phyloP scores from a whole-genome alignment of 92 coral and sea anemone species.

The Actinostola sp. region DNA sequence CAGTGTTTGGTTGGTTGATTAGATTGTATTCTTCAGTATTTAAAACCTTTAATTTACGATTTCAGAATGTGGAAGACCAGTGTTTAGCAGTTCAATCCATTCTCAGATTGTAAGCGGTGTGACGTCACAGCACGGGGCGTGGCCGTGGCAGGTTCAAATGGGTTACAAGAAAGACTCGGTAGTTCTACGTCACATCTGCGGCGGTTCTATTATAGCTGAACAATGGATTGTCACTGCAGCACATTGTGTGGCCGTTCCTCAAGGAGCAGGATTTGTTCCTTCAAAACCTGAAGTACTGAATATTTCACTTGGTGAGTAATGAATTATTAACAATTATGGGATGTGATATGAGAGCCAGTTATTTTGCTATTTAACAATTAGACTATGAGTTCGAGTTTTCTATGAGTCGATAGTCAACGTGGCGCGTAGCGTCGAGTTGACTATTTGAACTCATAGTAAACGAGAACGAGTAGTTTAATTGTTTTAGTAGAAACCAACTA shows the following conservation, averaged over 20 bases:
- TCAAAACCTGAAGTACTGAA: conserved; percentile 29
- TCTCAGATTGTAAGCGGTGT: conserved; percentile 77
- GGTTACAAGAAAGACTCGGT: conserved; percentile 32
- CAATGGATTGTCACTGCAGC: conserved; percentile 83
- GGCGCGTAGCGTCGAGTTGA: too few relatives aligned
- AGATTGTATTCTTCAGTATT: too few relatives aligned
- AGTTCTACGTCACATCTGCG: conserved; percentile 61
- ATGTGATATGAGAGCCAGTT: too few relatives aligned
- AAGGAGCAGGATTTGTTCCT: background rate
- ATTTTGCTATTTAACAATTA: too few relatives aligned
- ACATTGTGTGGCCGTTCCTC: conserved; percentile 49
- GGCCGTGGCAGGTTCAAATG: conserved; percentile 95
- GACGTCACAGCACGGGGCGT: conserved; percentile 67
- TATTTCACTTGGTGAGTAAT: conserved; percentile 65
- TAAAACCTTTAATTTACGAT: background rate
- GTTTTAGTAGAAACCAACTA: too few relatives aligned
- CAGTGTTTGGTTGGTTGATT: too few relatives aligned
- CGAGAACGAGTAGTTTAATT: too few relatives aligned
- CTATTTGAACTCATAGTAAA: too few relatives aligned
- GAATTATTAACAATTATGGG: background rate
- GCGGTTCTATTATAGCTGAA: conserved; percentile 64
- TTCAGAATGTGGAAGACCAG: conserved; percentile 64
- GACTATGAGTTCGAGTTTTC: too few relatives aligned
- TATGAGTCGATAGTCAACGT: too few relatives aligned
- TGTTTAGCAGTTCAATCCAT: conserved; percentile 40